These are phyloP conservation scores for Ochropleura plecta DNA, from an alignment of 2,888 invertebrate species.

Conservation along the genomic window DNA sequence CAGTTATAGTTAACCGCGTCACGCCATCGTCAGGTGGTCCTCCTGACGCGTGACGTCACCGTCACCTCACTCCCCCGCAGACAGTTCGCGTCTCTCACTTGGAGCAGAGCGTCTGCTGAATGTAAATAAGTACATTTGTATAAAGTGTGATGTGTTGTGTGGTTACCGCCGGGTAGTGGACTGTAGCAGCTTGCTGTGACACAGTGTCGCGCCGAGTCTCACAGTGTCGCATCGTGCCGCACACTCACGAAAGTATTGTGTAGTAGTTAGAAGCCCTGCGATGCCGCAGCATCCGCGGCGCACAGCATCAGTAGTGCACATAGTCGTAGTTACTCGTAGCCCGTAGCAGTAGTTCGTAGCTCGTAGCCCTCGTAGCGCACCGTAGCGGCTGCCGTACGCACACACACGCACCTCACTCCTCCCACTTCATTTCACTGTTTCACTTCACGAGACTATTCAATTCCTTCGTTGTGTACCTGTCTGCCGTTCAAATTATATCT, in stretches of 20 bases:
- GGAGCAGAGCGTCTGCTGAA: neutral
- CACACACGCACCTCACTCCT: slow-evolving; percentile 33
- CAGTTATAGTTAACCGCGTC: neutral
- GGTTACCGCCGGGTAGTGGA: slow-evolving; percentile 31
- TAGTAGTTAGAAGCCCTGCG: slow-evolving; percentile 16
- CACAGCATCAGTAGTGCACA: slow-evolving; percentile 8
- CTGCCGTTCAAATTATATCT: slow-evolving; percentile 18
- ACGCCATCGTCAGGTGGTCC: too few relatives aligned
- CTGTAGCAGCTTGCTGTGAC: slow-evolving; percentile 9
- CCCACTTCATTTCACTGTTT: slow-evolving; percentile 2
- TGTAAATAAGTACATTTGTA: slow-evolving; percentile 34
- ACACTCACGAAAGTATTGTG: slow-evolving; percentile 25
- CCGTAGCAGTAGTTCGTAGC: slow-evolving; percentile 30
- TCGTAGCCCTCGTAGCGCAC: slow-evolving; percentile 51
- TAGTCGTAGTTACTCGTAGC: slow-evolving; percentile 33
- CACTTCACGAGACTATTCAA: neutral
- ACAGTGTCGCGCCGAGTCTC: neutral
- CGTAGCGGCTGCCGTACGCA: slow-evolving; percentile 45
- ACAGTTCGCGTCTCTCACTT: neutral
- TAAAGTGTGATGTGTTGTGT: slow-evolving; percentile 20
- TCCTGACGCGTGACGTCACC: neutral
- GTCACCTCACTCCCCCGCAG: too few relatives aligned
- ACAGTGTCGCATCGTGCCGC: neutral
- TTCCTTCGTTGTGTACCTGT: slow-evolving; percentile 6
- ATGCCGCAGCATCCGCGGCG: slow-evolving; percentile 19